Evolutionary conservation across 2,797 vertebrate species (phyloP).

Genomic region (Glossophaga mutica): DNA sequence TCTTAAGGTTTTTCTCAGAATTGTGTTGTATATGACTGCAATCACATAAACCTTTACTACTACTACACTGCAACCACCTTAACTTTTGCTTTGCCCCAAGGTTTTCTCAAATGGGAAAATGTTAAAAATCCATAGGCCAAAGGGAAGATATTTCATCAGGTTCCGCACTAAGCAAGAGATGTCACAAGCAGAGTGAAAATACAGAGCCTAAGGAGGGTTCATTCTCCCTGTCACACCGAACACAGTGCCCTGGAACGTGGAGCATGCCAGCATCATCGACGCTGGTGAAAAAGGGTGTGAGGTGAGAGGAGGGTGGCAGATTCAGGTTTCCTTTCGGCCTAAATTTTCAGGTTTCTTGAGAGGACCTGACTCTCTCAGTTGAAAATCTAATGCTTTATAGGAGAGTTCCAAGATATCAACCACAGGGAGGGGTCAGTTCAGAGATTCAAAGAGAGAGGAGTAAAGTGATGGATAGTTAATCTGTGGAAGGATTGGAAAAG

Average conservation of each 20-base stretch:
- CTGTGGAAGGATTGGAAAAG: background rate
- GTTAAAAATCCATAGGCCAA: background rate
- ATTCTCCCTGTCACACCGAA: background rate
- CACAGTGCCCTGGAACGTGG: background rate
- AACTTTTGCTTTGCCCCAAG: background rate
- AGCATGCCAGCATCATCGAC: background rate
- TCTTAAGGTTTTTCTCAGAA: background rate
- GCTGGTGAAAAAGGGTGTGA: background rate
- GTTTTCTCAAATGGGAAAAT: background rate
- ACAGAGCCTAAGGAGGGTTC: background rate
- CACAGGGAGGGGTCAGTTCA: background rate
- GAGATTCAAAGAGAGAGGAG: background rate
- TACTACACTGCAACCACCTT: background rate
- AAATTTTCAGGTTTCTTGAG: background rate
- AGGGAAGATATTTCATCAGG: background rate
- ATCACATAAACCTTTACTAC: background rate
- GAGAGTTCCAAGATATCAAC: background rate
- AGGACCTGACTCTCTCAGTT: background rate
- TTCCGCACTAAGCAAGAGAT: background rate
- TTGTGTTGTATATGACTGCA: background rate
- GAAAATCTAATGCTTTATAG: background rate
- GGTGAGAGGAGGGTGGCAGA: no score
- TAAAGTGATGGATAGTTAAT: background rate
- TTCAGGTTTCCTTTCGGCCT: no score
- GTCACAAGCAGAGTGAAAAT: background rate